Base-by-base conservation (phyloP, 2,888 invertebrate species). In the Watsonalla binaria region DNA sequence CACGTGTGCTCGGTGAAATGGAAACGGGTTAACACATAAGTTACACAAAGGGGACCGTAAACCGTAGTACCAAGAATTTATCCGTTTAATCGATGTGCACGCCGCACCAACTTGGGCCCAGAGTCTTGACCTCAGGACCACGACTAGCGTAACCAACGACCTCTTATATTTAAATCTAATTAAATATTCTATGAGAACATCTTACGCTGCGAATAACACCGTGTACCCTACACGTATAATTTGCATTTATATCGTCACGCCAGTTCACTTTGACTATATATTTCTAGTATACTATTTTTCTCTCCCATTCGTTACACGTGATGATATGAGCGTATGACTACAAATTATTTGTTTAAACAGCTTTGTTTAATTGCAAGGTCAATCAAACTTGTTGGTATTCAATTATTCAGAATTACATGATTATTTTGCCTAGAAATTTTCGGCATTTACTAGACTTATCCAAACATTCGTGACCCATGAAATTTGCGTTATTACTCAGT, bases 1-100 rank as follows among this genome's bases (percentile, higher is more conserved):
- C 78, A 79, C 66, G 66, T 80, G 80, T 68, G 65, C 11, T 14
- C 14, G 49, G 49, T 37, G 49, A 49, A 49, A 49, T 49, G 49
- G 49, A 49, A 49, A 49, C 49, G 39, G 39, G 49, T 15, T 9
- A 14, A 49, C 49, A 39, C 35, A 39, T 49, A 49, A 49, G 14
- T 49, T 49, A 49, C 39, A 49, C 49, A 49, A 49, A 49, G 49
- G 49, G 49, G 37, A 49, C 49, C 24, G 24, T 24, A 24, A 24
- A 24, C 24, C 24, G 37, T 37, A 14, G 49, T 49, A 49, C 49
- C 14, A 37, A 49, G 49, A 49, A 49, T 37, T 49, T 49, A 49
- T 49, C 49, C 39, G 37, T 49, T 39, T 49, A 48, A 49, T 49
- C 39, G 49, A 49, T 49, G 49, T 15, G 49, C 49, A 49, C 39